Percentiles rank a stretch among this genome's conserved stretches.
These are phyloP conservation scores for Bostrychus sinensis DNA, from an alignment of 2,113 vertebrate species.

Conservation along the genomic window DNA sequence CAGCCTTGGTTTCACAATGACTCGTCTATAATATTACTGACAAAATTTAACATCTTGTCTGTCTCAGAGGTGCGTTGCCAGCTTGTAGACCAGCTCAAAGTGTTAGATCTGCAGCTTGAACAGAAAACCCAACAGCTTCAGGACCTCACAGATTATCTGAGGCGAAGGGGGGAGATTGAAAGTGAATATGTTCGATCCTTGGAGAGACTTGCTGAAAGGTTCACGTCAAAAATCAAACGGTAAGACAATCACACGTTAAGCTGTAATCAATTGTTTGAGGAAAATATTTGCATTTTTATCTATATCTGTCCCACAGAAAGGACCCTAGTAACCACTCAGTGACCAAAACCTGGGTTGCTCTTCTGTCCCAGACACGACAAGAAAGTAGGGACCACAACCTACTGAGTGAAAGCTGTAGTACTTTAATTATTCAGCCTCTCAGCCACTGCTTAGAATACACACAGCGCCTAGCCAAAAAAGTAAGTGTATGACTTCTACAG, in stretches of 20 bases:
- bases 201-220: slow-evolving; percentile 86
- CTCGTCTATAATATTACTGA: background rate
- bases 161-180: slow-evolving; percentile 86
- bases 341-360: slow-evolving; percentile 82
- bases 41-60: background rate
- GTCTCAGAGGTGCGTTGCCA: slow-evolving; percentile 85
- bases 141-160: slow-evolving; percentile 85
- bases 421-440: slow-evolving; percentile 80
- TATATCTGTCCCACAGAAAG: slow-evolving; percentile 76
- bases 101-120: slow-evolving; percentile 86
- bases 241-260: slow-evolving; percentile 15
- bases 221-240: slow-evolving; percentile 79
- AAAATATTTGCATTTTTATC: too few relatives aligned
- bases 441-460: slow-evolving; percentile 84
- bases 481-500: slow-evolving; percentile 36
- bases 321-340: slow-evolving; percentile 83
- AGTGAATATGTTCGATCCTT: slow-evolving; percentile 86
- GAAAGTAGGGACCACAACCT: slow-evolving; percentile 84
- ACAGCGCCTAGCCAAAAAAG: slow-evolving; percentile 85
- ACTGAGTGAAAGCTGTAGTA: slow-evolving; percentile 82
- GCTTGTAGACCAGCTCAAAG: slow-evolving; percentile 85
- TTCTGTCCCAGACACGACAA: slow-evolving; percentile 86
- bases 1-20: slow-evolving; percentile 22
- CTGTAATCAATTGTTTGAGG: background rate
- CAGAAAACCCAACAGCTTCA: slow-evolving; percentile 86